phyloP scores from a whole-genome alignment of 1,140 invertebrate species.

The Drosophila murphyi region DNA sequence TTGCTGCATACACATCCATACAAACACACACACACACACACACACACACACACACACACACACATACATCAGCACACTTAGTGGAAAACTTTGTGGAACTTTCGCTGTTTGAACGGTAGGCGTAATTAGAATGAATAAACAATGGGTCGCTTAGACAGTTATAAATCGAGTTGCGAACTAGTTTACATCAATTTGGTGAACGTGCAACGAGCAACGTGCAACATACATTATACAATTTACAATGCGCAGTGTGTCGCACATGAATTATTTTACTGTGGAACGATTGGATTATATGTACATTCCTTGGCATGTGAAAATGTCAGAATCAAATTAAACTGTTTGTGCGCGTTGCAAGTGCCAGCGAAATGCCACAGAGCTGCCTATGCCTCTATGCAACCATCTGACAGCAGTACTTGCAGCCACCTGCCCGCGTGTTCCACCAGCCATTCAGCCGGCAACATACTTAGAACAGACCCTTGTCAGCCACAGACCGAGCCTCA shows the following conservation, averaged over 20 bases:
- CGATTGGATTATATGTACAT: constrained; percentile 24
- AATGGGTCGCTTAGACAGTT: constrained; percentile 13
- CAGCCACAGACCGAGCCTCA: constrained; percentile 4
- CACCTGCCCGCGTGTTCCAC: not conserved
- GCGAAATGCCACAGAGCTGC: constrained; percentile 8
- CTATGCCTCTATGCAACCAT: not conserved
- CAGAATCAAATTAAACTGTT: constrained; percentile 40
- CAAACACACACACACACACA: not conserved
- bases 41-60: not conserved
- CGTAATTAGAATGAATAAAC: constrained; percentile 31
- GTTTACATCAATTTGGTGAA: constrained; percentile 26
- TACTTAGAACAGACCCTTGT: constrained; percentile 8
- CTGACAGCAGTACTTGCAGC: constrained; percentile 2
- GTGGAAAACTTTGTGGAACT: constrained; percentile 7
- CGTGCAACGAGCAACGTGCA: constrained; percentile 10
- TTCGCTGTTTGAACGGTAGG: constrained; percentile 20
- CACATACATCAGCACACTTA: too few species aligned
- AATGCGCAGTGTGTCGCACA: constrained; percentile 33
- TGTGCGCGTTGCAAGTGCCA: not conserved
- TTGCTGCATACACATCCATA: not conserved
- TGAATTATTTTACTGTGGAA: constrained; percentile 38
- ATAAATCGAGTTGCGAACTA: constrained; percentile 12
- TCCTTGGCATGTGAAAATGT: constrained; percentile 35
- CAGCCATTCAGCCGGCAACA: too few species aligned
- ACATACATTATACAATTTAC: not conserved